These are phyloP conservation scores for Napeogenes sylphis DNA, from an alignment of 2,888 invertebrate genomes.

Conservation along the genomic window DNA sequence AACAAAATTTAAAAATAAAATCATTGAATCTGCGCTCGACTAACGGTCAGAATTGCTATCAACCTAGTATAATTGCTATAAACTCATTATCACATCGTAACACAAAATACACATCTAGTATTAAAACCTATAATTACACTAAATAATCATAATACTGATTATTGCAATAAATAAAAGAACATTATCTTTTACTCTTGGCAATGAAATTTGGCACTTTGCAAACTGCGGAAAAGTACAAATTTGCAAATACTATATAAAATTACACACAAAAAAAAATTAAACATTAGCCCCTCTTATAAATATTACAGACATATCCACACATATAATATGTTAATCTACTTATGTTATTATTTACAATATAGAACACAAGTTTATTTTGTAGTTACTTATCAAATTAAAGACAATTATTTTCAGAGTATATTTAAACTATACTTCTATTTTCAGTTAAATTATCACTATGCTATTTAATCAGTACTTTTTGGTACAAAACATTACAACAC, in stretches of 20 bases:
- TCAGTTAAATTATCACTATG: not conserved
- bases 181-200: not conserved
- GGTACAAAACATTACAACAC: too few relatives aligned
- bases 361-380: constrained; percentile 6
- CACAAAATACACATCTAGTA: too few relatives aligned
- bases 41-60: too few relatives aligned
- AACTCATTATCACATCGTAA: too few relatives aligned
- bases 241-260: too few relatives aligned
- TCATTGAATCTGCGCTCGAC: too few relatives aligned
- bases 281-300: too few relatives aligned
- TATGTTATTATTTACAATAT: not conserved
- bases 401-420: not conserved
- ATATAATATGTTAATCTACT: not conserved
- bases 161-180: not conserved
- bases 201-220: not conserved
- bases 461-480: constrained; percentile 7
- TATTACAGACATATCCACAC: not conserved
- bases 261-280: too few relatives aligned
- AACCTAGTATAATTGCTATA: too few relatives aligned
- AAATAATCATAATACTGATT: not conserved
- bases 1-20: too few relatives aligned
- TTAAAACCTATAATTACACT: too few relatives aligned
- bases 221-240: not conserved
- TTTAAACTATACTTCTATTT: not conserved
- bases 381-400: not conserved